Evolutionary conservation across 1,140 invertebrate species (phyloP).

Genomic region (Andrena cerasifolii): DNA sequence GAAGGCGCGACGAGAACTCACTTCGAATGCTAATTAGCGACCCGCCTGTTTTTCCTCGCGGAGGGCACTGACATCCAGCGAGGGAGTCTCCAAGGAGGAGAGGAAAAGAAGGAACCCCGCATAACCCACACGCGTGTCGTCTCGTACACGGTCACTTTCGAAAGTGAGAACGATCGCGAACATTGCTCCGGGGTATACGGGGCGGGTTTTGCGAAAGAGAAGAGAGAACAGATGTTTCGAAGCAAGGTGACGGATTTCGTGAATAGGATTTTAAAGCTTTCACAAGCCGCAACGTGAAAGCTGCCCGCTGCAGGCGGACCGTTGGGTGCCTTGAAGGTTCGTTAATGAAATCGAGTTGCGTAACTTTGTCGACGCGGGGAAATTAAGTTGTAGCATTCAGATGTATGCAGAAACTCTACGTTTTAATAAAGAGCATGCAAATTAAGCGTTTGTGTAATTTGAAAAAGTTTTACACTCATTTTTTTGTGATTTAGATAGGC

Average conservation of each 20-base stretch:
- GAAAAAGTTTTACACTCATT: too few relatives aligned
- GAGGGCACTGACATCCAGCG: constrained; percentile 37
- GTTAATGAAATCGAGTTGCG: too few relatives aligned
- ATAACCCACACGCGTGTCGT: background rate
- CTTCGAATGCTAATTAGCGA: constrained; percentile 75
- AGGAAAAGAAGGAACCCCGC: constrained; percentile 14
- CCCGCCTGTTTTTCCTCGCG: constrained; percentile 58
- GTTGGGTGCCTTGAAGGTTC: too few relatives aligned
- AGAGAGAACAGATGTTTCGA: background rate
- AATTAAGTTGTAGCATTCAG: too few relatives aligned
- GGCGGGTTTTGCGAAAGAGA: constrained; percentile 11
- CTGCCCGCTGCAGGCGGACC: too few relatives aligned
- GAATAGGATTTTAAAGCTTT: background rate
- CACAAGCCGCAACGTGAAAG: background rate
- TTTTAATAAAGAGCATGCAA: too few relatives aligned
- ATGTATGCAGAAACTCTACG: too few relatives aligned
- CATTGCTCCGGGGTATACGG: constrained; percentile 11
- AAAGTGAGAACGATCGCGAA: constrained; percentile 62
- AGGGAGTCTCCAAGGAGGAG: background rate
- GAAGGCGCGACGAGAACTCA: constrained; percentile 65
- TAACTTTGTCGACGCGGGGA: too few relatives aligned
- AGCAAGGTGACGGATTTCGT: background rate
- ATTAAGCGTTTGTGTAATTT: too few relatives aligned
- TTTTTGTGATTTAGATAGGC: too few relatives aligned
- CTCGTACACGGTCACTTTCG: constrained; percentile 42